phyloP scores from a whole-genome alignment of 1,140 invertebrate species.

The Drosophila melanica region DNA sequence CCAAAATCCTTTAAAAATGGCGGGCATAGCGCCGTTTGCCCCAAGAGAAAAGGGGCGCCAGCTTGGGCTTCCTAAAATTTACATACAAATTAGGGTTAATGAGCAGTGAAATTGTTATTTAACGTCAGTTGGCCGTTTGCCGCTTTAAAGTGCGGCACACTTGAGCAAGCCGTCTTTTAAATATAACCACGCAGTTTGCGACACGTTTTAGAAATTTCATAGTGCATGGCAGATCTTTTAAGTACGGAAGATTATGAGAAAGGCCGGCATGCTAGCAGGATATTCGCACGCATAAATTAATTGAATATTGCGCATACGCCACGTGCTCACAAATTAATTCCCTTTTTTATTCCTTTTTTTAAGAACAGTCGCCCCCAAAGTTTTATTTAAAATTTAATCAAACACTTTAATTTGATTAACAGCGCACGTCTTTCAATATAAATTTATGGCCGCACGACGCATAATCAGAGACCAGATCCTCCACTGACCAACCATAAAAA shows the following conservation, averaged over 20 bases:
- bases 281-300: slow-evolving; percentile 55
- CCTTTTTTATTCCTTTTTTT: slow-evolving; percentile 42
- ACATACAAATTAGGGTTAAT: slow-evolving; percentile 83
- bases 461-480: slow-evolving; percentile 69
- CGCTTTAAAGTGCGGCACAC: slow-evolving; percentile 69
- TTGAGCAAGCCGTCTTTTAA: slow-evolving; percentile 46
- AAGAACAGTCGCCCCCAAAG: background rate
- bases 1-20: slow-evolving; percentile 62
- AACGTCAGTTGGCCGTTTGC: slow-evolving; percentile 76
- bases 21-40: slow-evolving; percentile 22
- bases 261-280: background rate
- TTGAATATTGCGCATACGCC: slow-evolving; percentile 65
- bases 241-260: slow-evolving; percentile 17
- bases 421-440: slow-evolving; percentile 81
- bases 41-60: slow-evolving; percentile 22
- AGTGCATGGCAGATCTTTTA: slow-evolving; percentile 31
- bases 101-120: slow-evolving; percentile 83
- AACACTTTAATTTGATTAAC: slow-evolving; percentile 83
- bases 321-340: slow-evolving; percentile 55
- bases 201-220: slow-evolving; percentile 71
- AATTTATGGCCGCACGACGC: slow-evolving; percentile 75
- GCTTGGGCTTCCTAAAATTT: slow-evolving; percentile 69
- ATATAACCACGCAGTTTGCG: slow-evolving; percentile 66
- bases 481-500: slow-evolving; percentile 60
- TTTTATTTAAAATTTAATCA: slow-evolving; percentile 79